Base-by-base conservation (phyloP, 2,888 invertebrate genomes). In the Cosmopolites sordidus region DNA sequence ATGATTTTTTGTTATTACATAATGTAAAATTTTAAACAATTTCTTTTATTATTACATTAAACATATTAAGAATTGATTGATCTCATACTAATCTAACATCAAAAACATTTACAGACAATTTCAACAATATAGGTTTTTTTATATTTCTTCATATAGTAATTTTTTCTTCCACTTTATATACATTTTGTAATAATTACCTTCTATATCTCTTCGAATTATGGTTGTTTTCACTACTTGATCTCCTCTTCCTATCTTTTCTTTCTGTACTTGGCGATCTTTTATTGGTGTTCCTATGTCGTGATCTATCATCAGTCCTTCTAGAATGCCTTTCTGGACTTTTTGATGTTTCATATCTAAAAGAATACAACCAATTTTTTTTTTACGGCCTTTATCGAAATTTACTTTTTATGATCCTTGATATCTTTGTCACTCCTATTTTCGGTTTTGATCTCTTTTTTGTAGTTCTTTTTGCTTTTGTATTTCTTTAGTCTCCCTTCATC, bases 211-310 rank as follows among this genome's bases (percentile, higher is more conserved):
- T 53, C 12, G 47, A 40, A 14, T 40, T 29, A 48, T 44, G 39
- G 17, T 39, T 45, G 29, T 52, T 48, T 43, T 50, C 56, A 41
- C 56, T 56, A 11, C 43, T 42, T 16, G 52, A 50, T 15, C 56
- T 48, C n/a, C 56, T 45, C 16, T 54, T 57, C 12, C 52, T 39
- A 16, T 46, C 29, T 49, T 46, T 48, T 11, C 43, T 49, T 38
- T 51, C 45, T 40, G 16, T 42, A 29, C 29, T 50, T 37, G 29
- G 33, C 14, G 51, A 30, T 22, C 41, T 37, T 42, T 27, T 47
- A 22, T 45, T 45, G n/a, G 43, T 51, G 38, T 29, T 51, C 12
- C 14, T 2, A 4, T 38, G 39, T 48, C 40, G 14, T 16, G 29
- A 33, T 16, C 41, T 33, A 5, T 41, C 29, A 16, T 41, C 33